Evolutionary conservation across 2,797 vertebrate species (phyloP), one percentile per base, ranked within the genome.

Genomic region (Poeciliopsis gracilis): DNA sequence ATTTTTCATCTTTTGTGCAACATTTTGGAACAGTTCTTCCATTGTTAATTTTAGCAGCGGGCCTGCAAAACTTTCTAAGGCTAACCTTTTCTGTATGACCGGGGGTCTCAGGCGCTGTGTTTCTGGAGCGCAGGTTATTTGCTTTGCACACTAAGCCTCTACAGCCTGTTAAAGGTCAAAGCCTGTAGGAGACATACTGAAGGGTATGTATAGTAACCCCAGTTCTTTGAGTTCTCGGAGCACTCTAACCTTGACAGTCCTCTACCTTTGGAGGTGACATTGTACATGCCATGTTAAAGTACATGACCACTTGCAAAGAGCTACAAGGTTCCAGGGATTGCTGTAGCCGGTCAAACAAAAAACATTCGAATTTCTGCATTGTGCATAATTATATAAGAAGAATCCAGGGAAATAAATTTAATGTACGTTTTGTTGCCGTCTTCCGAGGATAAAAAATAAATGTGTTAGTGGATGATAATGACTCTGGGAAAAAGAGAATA

Each of bases 181-280:
- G 63, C 67, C 81, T 73, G 76, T 43, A 73, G 51, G 79, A 84
- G 46, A 76, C 77, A 43, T 45, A 85, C 70, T 77, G 53, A 83
- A 85, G 66, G 76, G 84, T 84, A 76, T 75, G 76, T 86, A 82
- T 67, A 86, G 85, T 81, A 87, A 86, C 81, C 77, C 72, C 75
- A 72, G 71, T 77, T 83, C 33, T 67, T 76, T 25, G 30, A 83
- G 77, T 38, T 85, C 75, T 61, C 67, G 43, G 28, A 51, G 69
- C 45, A 53, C 46, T 83, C 70, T 71, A 74, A 72, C 55, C 74
- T 70, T 75, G 81, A 57, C 63, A 84, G 15, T 23, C 10, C 70
- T 36, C 38, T 73, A 25, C 38, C 73, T 82, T 84, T 78, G 59
- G 33, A 61, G 80, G 74, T 77, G 83, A 82, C 82, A 73, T 75